A percentile compares a stretch with the other conserved stretches of the same genome.
Conservation (phyloP, 2,797 vertebrate species). For the Syngnathus rostellatus region DNA sequence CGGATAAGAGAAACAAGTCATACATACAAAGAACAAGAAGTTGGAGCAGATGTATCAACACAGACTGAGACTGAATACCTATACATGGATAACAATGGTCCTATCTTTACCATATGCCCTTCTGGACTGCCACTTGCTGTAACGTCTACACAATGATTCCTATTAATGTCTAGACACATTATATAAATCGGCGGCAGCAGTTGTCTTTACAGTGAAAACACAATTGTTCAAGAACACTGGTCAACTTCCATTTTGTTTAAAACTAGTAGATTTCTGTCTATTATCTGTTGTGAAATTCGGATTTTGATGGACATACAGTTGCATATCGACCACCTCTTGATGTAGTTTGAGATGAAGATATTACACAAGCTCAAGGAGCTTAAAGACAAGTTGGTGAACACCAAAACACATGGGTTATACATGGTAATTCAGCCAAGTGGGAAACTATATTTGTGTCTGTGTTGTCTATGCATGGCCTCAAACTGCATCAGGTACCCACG, state of each 20-base stretch:
- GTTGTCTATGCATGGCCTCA: slow-evolving; percentile 24
- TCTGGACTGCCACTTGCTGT: neutral
- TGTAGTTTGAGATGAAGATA: neutral
- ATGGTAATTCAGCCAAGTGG: slow-evolving; percentile 3
- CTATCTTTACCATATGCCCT: neutral
- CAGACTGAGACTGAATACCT: neutral
- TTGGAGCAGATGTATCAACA: neutral
- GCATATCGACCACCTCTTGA: too few relatives aligned
- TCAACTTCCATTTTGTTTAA: too few relatives aligned
- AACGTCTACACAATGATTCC: neutral
- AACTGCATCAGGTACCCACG: slow-evolving; percentile 21
- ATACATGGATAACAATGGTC: neutral
- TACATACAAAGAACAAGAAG: slow-evolving; percentile 2
- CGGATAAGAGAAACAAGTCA: slow-evolving; percentile 8
- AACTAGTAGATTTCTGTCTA: neutral
- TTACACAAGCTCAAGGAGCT: neutral
- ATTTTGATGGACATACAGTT: too few relatives aligned
- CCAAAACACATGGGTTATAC: slow-evolving; percentile 61
- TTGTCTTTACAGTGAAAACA: neutral
- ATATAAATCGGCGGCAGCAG: neutral
- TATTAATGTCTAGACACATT: neutral
- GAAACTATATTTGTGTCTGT: slow-evolving; percentile 4
- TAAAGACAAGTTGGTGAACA: slow-evolving; percentile 48
- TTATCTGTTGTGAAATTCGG: too few relatives aligned
- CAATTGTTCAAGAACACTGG: neutral